Evolutionary conservation across 2,113 vertebrate genomes (phyloP).

Genomic region (Tachuris rubrigastra): DNA sequence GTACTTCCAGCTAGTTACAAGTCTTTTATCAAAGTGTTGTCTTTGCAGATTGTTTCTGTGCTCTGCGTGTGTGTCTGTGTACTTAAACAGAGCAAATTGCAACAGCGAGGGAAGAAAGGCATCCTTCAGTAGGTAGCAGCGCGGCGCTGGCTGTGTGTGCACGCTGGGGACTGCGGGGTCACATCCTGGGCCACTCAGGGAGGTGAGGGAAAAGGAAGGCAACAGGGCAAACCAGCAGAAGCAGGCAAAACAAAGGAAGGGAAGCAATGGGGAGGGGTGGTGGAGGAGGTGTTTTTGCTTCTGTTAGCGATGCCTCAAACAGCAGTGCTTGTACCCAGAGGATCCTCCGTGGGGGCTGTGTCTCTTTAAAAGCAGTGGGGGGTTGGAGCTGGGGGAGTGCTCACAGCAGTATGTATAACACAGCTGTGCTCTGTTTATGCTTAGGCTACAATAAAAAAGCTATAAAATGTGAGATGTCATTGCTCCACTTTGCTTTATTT

Average conservation of each 20-base stretch:
- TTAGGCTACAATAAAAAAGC: conserved; percentile 83
- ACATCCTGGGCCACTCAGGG: not conserved
- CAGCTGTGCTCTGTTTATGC: conserved; percentile 86
- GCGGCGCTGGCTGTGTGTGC: not conserved
- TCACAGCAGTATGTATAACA: conserved; percentile 81
- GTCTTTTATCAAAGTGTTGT: not conserved
- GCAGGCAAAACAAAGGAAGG: not conserved
- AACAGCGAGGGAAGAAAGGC: not conserved
- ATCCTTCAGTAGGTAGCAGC: not conserved
- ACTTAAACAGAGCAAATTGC: not conserved
- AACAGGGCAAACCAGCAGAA: not conserved
- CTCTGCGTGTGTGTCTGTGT: not conserved
- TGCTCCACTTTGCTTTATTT: conserved; percentile 86
- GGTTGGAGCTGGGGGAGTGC: conserved; percentile 64
- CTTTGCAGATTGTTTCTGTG: not conserved
- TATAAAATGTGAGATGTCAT: conserved; percentile 85
- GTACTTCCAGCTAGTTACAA: not conserved
- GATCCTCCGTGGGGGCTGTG: conserved; percentile 24
- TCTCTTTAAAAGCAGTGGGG: conserved; percentile 74
- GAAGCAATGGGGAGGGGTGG: not conserved
- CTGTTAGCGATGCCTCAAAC: not conserved
- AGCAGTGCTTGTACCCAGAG: not conserved
- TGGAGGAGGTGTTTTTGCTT: not conserved
- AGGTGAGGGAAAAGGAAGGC: not conserved
- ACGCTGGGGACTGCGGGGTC: rapidly evolving